Base-by-base conservation (phyloP, 2,888 invertebrate genomes). In the Scrobipalpa atriplicella region DNA sequence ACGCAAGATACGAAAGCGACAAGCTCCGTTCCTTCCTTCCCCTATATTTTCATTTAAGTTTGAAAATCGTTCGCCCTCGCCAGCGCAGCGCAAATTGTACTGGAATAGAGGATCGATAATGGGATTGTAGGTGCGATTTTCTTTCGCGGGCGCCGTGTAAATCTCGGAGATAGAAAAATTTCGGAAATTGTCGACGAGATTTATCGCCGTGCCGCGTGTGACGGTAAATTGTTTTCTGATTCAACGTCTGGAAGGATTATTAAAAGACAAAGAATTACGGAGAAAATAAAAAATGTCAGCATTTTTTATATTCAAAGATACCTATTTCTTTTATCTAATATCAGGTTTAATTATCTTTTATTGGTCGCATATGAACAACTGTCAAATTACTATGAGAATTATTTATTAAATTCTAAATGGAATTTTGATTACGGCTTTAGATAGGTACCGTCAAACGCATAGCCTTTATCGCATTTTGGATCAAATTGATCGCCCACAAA, bases 1-100 rank as follows among this genome's bases (percentile, higher is more conserved):
- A 76, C 71, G 75, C 66, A 29, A 60, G 66, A 71, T 69, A 70
- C 71, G 72, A 71, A 63, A 68, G 72, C 66, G 68, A 75, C 74
- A 78, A 80, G 76, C 54, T 38, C 36, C 38, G 36, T 76, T 77
- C 76, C 75, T 81, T 81, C 81, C 77, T 56, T 81, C 81, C 77
- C 79, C 83, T 85, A 87, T 90, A 90, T 92, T 92, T 90, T 91
- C 90, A 92, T 92, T 91, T 92, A 92, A 90, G 85, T 90, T 90
- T 89, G 86, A 87, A 90, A 90, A 91, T 90, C 90, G 90, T 83
- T 84, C 76, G 81, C 81, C 78, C 82, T 83, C 84, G 84, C 80
- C 81, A 79, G 81, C 85, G 83, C 84, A 82, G 74, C 82, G 87
- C 84, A 91, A 91, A 91, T 90, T 92, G 91, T 86, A 84, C 88